Conservation (phyloP, 2,113 vertebrate genomes). For the Platycercus adscitus region DNA sequence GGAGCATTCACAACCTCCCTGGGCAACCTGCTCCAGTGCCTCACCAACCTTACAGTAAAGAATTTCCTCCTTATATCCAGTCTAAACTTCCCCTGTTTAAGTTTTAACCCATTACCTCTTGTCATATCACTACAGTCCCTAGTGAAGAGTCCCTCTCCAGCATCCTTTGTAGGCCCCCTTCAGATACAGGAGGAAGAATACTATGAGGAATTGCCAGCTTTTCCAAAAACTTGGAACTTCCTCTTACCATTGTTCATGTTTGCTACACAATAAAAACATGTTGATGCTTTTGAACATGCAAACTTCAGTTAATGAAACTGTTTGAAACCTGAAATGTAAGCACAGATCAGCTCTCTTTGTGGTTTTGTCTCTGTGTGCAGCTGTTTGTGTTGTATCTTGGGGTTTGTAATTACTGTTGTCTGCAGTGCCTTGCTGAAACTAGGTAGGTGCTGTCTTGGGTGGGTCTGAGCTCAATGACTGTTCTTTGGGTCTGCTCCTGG, state of each 20-base stretch:
- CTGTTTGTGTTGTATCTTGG: neutral
- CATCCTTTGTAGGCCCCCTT: too few species aligned
- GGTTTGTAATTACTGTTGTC: neutral
- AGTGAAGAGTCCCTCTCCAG: too few species aligned
- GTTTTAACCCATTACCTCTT: too few species aligned
- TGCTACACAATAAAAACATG: fast-evolving
- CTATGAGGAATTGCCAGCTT: neutral
- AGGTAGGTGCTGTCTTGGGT: neutral
- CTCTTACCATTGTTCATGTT: neutral
- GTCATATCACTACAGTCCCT: too few species aligned
- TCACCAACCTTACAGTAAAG: too few species aligned
- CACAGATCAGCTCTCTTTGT: neutral
- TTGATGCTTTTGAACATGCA: neutral
- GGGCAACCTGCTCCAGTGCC: too few species aligned
- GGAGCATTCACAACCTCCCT: too few species aligned
- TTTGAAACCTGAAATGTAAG: neutral
- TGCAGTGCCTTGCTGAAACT: neutral
- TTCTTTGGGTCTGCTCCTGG: neutral
- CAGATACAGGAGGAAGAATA: too few species aligned
- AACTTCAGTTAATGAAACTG: neutral
- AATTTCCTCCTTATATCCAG: too few species aligned
- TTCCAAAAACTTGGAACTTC: neutral
- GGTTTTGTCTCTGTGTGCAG: neutral
- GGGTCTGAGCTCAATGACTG: neutral
- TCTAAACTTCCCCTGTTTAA: too few species aligned